Conservation (phyloP, 2,888 invertebrate species). For the Epiblema foenella region DNA sequence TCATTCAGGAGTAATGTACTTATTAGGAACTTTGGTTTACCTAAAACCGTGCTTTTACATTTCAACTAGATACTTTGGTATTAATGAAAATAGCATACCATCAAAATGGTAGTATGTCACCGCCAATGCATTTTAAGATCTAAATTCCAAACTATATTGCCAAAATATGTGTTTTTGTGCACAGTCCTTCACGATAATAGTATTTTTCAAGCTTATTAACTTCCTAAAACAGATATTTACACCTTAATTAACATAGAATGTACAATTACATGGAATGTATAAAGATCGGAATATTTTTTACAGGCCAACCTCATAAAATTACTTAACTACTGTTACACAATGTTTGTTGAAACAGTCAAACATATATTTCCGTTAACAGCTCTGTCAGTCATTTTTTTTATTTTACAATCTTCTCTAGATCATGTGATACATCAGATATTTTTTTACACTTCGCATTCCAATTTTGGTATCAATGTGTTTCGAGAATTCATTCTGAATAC, state of each 20-base stretch:
- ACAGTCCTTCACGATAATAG: conserved; percentile 20
- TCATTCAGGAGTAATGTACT: conserved; percentile 46
- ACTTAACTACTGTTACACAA: neutral
- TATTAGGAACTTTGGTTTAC: conserved; percentile 70
- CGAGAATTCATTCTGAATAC: neutral
- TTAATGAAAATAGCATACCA: conserved; percentile 43
- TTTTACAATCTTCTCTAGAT: neutral
- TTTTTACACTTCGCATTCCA: neutral
- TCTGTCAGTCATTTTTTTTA: neutral
- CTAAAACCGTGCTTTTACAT: conserved; percentile 58
- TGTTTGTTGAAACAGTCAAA: neutral
- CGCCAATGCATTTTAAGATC: conserved; percentile 5
- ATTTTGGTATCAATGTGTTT: neutral
- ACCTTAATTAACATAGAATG: conserved; percentile 30
- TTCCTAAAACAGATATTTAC: conserved; percentile 32
- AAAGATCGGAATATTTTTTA: conserved; percentile 62
- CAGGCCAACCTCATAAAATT: neutral
- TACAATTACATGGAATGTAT: conserved; percentile 50
- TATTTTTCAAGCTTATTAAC: conserved; percentile 22
- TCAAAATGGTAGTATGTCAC: neutral
- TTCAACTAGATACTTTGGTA: conserved; percentile 70
- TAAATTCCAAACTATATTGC: conserved; percentile 10
- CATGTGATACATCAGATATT: neutral
- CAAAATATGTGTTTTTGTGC: conserved; percentile 33
- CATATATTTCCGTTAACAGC: neutral